phyloP scores from a whole-genome alignment of 1,140 invertebrate species.

The Trichonephila clavipes region DNA sequence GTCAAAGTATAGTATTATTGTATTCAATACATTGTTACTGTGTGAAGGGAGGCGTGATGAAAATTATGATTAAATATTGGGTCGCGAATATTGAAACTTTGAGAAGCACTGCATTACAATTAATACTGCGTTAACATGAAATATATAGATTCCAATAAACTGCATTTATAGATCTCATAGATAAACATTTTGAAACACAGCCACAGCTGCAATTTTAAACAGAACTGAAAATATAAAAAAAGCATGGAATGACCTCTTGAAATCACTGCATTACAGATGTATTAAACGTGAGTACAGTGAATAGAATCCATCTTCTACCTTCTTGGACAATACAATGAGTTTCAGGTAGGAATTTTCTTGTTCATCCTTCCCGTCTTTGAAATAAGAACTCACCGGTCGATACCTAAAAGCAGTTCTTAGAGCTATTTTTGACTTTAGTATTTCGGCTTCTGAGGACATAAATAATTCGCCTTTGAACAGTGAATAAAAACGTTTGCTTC shows the following conservation, averaged over 20 bases:
- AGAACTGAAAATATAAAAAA: not conserved
- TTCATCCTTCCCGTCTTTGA: constrained; percentile 15
- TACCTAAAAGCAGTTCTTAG: constrained; percentile 46
- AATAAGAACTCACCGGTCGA: constrained; percentile 41
- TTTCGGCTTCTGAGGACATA: constrained; percentile 24
- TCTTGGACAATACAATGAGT: constrained; percentile 23
- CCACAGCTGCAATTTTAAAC: too few species aligned
- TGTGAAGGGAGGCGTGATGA: too few species aligned
- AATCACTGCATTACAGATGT: not conserved
- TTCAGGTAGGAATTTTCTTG: constrained; percentile 14
- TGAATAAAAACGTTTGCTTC: constrained; percentile 45
- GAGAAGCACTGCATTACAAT: too few species aligned
- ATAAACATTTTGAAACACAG: too few species aligned
- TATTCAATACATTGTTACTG: too few species aligned
- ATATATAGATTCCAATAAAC: too few species aligned
- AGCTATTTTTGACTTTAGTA: constrained; percentile 43
- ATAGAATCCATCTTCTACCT: not conserved
- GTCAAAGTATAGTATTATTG: too few species aligned
- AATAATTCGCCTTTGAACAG: constrained; percentile 41
- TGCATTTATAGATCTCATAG: too few species aligned
- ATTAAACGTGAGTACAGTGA: not conserved
- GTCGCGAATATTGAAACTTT: too few species aligned
- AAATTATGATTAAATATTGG: too few species aligned
- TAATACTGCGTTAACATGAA: too few species aligned
- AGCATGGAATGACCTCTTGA: not conserved